Percentiles rank a stretch among this genome's conserved stretches.
These are phyloP conservation scores for Dryas iulia DNA, from an alignment of 1,140 invertebrate genomes.

Conservation along the genomic window DNA sequence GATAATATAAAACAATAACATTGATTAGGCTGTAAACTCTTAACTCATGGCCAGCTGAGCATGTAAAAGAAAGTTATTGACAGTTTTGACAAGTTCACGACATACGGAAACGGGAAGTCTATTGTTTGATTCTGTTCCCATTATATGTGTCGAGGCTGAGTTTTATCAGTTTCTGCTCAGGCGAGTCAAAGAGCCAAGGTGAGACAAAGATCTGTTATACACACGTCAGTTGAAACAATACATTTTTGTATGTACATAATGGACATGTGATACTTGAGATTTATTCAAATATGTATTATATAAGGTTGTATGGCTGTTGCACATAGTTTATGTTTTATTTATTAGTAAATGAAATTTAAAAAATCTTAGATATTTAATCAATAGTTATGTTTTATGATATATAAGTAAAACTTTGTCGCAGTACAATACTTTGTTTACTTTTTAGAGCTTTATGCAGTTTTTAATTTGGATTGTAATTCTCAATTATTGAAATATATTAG, in stretches of 20 bases:
- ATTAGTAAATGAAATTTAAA: too few species aligned
- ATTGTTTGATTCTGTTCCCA: slow-evolving; percentile 57
- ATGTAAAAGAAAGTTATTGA: slow-evolving; percentile 59
- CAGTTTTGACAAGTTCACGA: slow-evolving; percentile 49
- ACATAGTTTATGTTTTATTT: background rate
- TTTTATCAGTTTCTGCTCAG: slow-evolving; percentile 3
- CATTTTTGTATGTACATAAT: background rate
- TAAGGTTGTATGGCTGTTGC: background rate
- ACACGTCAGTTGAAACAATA: background rate
- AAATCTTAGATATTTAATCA: too few species aligned
- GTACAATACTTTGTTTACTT: too few species aligned
- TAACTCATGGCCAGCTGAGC: background rate
- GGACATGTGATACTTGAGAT: background rate
- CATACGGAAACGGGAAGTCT: slow-evolving; percentile 58
- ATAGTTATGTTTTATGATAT: too few species aligned
- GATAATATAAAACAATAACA: background rate
- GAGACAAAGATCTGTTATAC: background rate
- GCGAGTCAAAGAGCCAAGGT: background rate
- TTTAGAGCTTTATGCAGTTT: too few species aligned
- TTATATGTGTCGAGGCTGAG: slow-evolving; percentile 47
- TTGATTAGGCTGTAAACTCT: background rate
- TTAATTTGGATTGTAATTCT: too few species aligned
- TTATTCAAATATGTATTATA: slow-evolving; percentile 1
- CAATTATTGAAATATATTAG: too few species aligned
- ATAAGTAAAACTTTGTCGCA: too few species aligned